Evolutionary conservation across 64 coral and sea anemone species (phyloP).

Genomic region (Montipora sp.): DNA sequence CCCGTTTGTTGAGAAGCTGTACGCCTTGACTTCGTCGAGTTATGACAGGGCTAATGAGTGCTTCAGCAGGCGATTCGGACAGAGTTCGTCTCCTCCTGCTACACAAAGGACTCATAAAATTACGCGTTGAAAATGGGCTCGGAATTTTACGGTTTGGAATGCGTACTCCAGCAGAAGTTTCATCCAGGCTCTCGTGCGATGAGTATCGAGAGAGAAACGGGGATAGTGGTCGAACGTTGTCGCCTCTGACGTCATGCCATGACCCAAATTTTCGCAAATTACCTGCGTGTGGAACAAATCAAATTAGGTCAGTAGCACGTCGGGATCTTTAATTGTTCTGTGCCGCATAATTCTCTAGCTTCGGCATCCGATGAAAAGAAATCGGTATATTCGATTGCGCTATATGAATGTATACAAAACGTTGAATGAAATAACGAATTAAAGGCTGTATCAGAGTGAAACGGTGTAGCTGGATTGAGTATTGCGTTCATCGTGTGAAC

Average conservation of each 20-base stretch:
- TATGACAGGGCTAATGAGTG: conserved; percentile 11
- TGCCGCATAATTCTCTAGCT: too few species aligned
- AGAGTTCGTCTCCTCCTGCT: conserved; percentile 7
- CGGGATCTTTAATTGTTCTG: too few species aligned
- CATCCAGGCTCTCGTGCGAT: conserved; percentile 9
- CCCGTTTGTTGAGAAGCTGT: neutral
- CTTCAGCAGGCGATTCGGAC: conserved; percentile 13
- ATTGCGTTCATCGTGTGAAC: neutral
- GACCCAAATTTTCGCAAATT: neutral
- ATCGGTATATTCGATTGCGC: too few species aligned
- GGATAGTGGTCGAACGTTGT: neutral
- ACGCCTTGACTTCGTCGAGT: neutral
- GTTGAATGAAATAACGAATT: too few species aligned
- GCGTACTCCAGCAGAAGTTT: neutral
- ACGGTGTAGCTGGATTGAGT: too few species aligned
- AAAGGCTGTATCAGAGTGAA: too few species aligned
- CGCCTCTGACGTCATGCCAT: conserved; percentile 20
- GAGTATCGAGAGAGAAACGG: neutral
- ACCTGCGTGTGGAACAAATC: neutral
- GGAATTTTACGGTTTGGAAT: conserved; percentile 22
- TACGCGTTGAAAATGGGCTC: neutral
- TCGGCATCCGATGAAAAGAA: too few species aligned
- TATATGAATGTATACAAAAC: too few species aligned
- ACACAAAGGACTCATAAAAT: neutral
- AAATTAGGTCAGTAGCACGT: neutral